Evolutionary conservation across 2,888 invertebrate species (phyloP).

Genomic region (Pollenia angustigena): DNA sequence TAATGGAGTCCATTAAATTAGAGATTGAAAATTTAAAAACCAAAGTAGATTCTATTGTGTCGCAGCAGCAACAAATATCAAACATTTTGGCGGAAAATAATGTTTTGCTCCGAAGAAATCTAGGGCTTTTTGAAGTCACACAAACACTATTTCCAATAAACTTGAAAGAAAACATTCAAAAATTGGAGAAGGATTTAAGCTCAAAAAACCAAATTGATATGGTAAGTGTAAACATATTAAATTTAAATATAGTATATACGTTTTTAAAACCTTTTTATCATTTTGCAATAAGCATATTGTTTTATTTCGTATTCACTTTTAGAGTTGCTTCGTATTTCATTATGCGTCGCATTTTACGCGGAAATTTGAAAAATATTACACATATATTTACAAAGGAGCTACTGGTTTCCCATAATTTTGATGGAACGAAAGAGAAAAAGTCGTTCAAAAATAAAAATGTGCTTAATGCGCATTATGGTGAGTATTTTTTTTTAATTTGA

Average conservation of each 20-base stretch:
- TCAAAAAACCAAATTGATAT: not conserved
- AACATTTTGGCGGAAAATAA: not conserved
- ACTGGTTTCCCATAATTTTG: too few species aligned
- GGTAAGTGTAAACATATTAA: not conserved
- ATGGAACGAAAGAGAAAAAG: too few species aligned
- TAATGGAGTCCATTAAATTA: not conserved
- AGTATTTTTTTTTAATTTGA: too few species aligned
- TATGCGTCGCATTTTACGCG: not conserved
- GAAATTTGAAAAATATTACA: not conserved
- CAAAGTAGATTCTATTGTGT: not conserved
- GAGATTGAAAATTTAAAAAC: not conserved
- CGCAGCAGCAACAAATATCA: not conserved
- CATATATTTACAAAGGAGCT: not conserved
- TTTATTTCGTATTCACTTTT: too few species aligned
- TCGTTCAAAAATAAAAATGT: too few species aligned
- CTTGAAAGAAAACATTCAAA: not conserved
- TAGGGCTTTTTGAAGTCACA: constrained; percentile 16
- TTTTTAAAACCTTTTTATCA: too few species aligned
- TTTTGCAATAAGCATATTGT: too few species aligned
- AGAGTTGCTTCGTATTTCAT: too few species aligned
- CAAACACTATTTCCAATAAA: constrained; percentile 15
- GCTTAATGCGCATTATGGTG: too few species aligned
- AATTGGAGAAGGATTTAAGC: not conserved
- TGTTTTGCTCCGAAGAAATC: not conserved
- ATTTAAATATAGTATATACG: too few species aligned